Evolutionary conservation across 2,113 vertebrate species (phyloP), one percentile per base, ranked within the genome.

Genomic region (Osmerus eperlanus): DNA sequence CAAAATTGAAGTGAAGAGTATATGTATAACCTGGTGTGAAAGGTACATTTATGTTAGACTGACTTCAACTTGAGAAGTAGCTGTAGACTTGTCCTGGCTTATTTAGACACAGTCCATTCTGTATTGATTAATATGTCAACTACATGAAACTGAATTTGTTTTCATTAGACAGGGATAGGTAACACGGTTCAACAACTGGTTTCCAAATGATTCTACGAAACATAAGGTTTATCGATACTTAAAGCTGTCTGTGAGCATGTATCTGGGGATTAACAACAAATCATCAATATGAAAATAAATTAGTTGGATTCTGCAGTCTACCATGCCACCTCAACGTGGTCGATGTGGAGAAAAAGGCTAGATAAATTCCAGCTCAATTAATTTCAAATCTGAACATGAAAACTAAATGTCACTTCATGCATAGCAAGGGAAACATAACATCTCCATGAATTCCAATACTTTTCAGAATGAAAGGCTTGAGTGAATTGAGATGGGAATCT

Each of bases 391-490:
- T 14, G 60, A 68, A 65, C 13, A 66, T 59, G 41, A 47, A 52
- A 51, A 77, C 65, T 12, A 47, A 67, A 75, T 68, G 29, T 60
- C 61, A 52, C 52, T 54, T 52, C 29, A 21, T 70, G 58, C 77
- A 68, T 25, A 28, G 74, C 79, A 76, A 81, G 67, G 14, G 19
- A 23, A 62, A 14, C 14, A 15, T 28, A 15, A 19, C 25, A 74
- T 86, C 84, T 86, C 84, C 68, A 81, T 87, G 76, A 73, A 88
- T 81, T 83, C 74, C 59, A 76, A 68, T 72, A 41, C 63, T 74
- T 74, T 81, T 80, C 29, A 56, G 65, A 56, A 64, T 58, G 65
- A 16, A 0, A 73, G 12, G 41, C 41, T 47, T 47, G 41, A 47
- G 41, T 47, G 41, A 47, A 47, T 47, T 47, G 41, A 47, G 41